Conservation (phyloP, 1,140 invertebrate genomes). For the Drosophila eugracilis region DNA sequence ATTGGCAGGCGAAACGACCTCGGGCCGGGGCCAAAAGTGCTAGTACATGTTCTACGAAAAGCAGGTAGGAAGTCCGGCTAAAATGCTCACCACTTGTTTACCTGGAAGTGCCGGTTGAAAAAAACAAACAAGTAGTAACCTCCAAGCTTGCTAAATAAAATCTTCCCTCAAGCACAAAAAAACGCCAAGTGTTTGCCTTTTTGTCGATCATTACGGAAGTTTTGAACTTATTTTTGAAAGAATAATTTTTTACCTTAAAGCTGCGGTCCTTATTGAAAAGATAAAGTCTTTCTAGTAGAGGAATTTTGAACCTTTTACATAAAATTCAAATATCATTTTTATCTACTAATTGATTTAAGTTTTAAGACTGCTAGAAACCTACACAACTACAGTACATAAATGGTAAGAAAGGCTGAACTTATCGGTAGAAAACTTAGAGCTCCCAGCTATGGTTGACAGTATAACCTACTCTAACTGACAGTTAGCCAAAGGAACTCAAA, state of each 20-base stretch:
- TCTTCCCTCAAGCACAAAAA: constrained; percentile 9
- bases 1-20: constrained; percentile 72
- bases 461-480: constrained; percentile 20
- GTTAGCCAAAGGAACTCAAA: constrained; percentile 13
- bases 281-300: too few relatives aligned
- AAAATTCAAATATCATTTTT: too few relatives aligned
- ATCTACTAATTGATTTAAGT: too few relatives aligned
- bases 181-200: neutral
- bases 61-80: constrained; percentile 56
- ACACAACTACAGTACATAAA: too few relatives aligned
- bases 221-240: too few relatives aligned
- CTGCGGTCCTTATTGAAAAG: too few relatives aligned
- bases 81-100: constrained; percentile 12
- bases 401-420: neutral
- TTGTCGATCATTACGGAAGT: neutral
- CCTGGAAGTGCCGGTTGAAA: neutral
- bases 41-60: constrained; percentile 30
- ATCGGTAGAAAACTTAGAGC: neutral
- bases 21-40: constrained; percentile 45
- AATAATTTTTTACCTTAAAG: too few relatives aligned
- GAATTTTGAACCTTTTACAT: too few relatives aligned
- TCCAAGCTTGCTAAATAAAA: constrained; percentile 32
- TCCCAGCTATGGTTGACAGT: constrained; percentile 10
- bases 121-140: constrained; percentile 6
- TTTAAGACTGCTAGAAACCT: too few relatives aligned